These are phyloP conservation scores for Burhinus oedicnemus DNA, from an alignment of 2,113 vertebrate species.

Conservation along the genomic window DNA sequence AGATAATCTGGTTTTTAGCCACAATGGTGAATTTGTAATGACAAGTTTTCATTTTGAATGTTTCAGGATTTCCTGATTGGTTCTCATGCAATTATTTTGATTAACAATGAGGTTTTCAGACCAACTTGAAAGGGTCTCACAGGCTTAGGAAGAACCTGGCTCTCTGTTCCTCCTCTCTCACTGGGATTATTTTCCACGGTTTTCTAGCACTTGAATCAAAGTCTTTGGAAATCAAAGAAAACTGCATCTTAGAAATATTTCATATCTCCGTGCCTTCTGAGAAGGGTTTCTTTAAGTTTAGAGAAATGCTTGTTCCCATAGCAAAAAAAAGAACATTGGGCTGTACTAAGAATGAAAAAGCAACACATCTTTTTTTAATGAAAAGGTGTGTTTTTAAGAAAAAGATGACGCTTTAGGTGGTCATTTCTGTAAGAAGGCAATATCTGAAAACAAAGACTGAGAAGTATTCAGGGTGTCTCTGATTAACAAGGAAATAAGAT, in stretches of 20 bases:
- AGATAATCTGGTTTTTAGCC: conserved; percentile 27
- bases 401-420: not conserved
- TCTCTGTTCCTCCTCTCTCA: not conserved
- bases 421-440: not conserved
- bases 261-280: not conserved
- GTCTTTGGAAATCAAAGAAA: conserved; percentile 25
- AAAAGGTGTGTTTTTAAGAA: not conserved
- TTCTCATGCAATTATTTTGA: conserved; percentile 66
- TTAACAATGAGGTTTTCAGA: conserved; percentile 57
- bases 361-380: not conserved
- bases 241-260: not conserved
- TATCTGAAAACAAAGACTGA: not conserved
- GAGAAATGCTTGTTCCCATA: not conserved
- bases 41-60: conserved; percentile 57
- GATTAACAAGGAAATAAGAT: not conserved
- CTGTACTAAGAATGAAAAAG: not conserved
- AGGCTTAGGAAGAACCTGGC: not conserved
- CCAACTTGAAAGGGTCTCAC: conserved; percentile 6
- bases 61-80: conserved; percentile 51
- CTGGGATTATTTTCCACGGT: conserved; percentile 8
- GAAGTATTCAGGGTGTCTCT: not conserved
- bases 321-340: rapidly evolving
- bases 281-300: not conserved
- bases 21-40: conserved; percentile 27
- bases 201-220: not conserved